Evolutionary conservation across 1,140 invertebrate species (phyloP).

Genomic region (Hycleus phaleratus): DNA sequence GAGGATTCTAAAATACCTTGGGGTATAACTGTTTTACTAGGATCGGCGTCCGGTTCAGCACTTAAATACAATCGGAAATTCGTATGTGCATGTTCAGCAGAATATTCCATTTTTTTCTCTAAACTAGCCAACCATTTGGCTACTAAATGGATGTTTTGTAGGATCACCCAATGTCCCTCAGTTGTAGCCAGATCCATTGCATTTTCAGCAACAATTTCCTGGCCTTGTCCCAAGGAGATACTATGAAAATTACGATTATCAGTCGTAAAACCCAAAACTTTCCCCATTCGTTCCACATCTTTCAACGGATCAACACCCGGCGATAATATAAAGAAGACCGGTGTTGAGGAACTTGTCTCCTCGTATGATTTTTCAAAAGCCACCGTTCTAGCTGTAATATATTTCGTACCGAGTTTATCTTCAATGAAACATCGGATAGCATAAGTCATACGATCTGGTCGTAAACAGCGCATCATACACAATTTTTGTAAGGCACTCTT

Average conservation of each 20-base stretch:
- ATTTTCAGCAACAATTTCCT: conserved; percentile 83
- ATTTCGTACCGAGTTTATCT: conserved; percentile 81
- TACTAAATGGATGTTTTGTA: conserved; percentile 87
- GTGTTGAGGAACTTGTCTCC: conserved; percentile 76
- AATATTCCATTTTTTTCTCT: conserved; percentile 86
- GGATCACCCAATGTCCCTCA: conserved; percentile 88
- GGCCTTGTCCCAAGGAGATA: conserved; percentile 90
- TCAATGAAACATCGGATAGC: conserved; percentile 68
- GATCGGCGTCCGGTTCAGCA: conserved; percentile 51
- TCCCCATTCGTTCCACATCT: conserved; percentile 75
- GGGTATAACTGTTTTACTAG: conserved; percentile 42
- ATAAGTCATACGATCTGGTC: conserved; percentile 86
- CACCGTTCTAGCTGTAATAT: conserved; percentile 66
- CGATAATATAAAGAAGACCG: conserved; percentile 91
- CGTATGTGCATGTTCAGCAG: conserved; percentile 58
- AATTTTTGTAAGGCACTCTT: conserved; percentile 80
- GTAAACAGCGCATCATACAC: conserved; percentile 83
- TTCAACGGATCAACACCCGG: conserved; percentile 91
- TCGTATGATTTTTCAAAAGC: conserved; percentile 80
- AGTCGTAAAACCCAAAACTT: conserved; percentile 70
- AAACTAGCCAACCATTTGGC: conserved; percentile 78
- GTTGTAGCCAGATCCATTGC: conserved; percentile 70
- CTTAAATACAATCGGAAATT: conserved; percentile 60
- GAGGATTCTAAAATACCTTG: conserved; percentile 87
- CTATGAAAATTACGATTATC: conserved; percentile 85